Base-by-base conservation (phyloP, 1,140 invertebrate genomes). In the Drosophila eugracilis region DNA sequence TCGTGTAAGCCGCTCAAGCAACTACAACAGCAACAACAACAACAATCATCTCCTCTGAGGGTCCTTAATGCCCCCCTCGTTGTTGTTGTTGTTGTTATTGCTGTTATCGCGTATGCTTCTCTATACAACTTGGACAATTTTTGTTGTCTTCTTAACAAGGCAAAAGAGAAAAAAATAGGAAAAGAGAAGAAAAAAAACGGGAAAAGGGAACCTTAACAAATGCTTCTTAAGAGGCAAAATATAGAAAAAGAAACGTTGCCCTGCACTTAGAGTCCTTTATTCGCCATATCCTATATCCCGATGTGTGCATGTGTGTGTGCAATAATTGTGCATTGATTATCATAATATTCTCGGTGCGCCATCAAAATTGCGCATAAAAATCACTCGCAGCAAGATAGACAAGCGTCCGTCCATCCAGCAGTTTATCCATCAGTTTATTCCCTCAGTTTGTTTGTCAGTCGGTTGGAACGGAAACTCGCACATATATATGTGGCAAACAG, bases 261-360 rank as follows among this genome's bases (percentile, higher is more conserved):
- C 12, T 63, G 59, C 39, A 65, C 55, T 63, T 42, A 21, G 55
- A 30, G 37, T 65, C 24, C 37, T 60, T 63, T 60, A 62, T 54
- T 32, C 45, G 28, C 54, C 24, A 34, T 49, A 34, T 37, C 41
- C 32, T 5, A 15, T 28, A 15, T 58, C 14, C 32, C 12, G 6
- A 19, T 34, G 17, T 50, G 45, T 47, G 49, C 34, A 47, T 62
- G 32, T 42, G n/a, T 45, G 21, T 60, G 57, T 53, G 59, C 49
- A 59, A 81, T 83, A 81, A 81, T 83, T 81, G 78, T 81, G 78
- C 78, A 81, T 83, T 81, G 78, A 81, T 83, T 78, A 81, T 74
- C 52, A 63, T 77, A 77, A 77, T 77, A 60, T 41, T 47, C 54
- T 67, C 44, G 65, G 45, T 53, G 19, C 47, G 32, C 74, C 63